These are phyloP conservation scores for Saccopteryx bilineata DNA, from an alignment of 2,113 vertebrate species.

Conservation along the genomic window DNA sequence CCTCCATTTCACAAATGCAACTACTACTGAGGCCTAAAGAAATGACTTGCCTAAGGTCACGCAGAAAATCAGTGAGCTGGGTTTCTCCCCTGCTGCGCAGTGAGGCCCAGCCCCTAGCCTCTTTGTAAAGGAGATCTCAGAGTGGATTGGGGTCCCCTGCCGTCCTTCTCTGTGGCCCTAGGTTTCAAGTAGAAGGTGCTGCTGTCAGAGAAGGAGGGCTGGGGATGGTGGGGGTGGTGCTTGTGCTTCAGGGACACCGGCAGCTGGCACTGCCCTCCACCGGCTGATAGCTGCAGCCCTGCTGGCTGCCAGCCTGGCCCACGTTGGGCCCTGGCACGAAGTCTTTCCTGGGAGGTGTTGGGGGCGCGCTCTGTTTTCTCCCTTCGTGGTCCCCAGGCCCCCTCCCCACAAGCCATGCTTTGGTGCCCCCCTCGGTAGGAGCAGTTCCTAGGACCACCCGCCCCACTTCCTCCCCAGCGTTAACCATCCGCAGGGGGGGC, in stretches of 20 bases:
- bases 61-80: neutral
- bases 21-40: neutral
- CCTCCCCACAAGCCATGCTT: too few relatives aligned
- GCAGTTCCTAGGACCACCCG: neutral
- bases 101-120: neutral
- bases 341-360: neutral
- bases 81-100: neutral
- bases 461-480: fast-evolving
- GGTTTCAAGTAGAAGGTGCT: neutral
- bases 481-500: neutral
- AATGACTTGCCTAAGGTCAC: neutral
- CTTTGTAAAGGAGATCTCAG: neutral
- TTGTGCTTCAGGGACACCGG: neutral
- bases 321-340: neutral
- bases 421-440: neutral
- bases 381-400: neutral
- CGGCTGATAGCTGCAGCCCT: constrained; percentile 17
- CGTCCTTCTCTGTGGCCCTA: neutral
- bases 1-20: constrained; percentile 33
- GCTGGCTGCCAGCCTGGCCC: neutral
- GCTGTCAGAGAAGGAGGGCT: neutral
- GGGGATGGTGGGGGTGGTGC: neutral
- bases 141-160: neutral
- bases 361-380: neutral
- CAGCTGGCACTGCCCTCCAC: constrained; percentile 51